Base-by-base conservation (phyloP, 1,140 invertebrate genomes). In the Vollenhovia emeryi region DNA sequence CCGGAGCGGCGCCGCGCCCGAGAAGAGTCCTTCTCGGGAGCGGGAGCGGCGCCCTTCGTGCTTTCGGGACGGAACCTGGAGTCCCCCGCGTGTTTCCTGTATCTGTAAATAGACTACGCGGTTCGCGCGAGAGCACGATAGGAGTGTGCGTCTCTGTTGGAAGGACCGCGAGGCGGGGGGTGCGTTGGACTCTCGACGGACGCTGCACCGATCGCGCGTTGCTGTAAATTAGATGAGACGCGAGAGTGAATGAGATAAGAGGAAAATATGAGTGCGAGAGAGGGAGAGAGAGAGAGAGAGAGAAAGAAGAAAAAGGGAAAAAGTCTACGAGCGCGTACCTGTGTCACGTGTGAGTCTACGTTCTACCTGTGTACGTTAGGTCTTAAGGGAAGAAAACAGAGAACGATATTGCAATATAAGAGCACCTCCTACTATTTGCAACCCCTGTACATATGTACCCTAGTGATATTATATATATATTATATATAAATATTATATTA, bases 371-470 rank as follows among this genome's bases (percentile, higher is more conserved):
- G 75, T 73, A 73, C 66, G 78, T 79, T 79, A 79, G 48, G 74
- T 82, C 52, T 84, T 84, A 78, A 73, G 43, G 48, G 74, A 86
- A 80, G 60, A 57, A 60, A 71, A 82, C 66, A 82, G 86, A 84
- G 84, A 86, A 91, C 82, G 88, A 91, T 85, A 92, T 93, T 93
- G 92, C 93, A 94, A 94, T 94, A 92, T 90, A 79, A 91, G 86
- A 91, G 90, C 92, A 93, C 89, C 92, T 93, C 90, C 76, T 89
- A 93, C 84, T 92, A 93, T 91, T 92, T 92, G 92, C 93, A 93
- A 90, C 80, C 91, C 90, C 91, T 95, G 94, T 95, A 95, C 88
- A 95, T 94, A 95, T 94, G 93, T 94, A 94, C 93, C 94, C 92
- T 94, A 95, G 93, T 94, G 93, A 94, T 94, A 94, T 94, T 93